Conservation (phyloP, 2,113 vertebrate genomes). For the Lagopus muta region DNA sequence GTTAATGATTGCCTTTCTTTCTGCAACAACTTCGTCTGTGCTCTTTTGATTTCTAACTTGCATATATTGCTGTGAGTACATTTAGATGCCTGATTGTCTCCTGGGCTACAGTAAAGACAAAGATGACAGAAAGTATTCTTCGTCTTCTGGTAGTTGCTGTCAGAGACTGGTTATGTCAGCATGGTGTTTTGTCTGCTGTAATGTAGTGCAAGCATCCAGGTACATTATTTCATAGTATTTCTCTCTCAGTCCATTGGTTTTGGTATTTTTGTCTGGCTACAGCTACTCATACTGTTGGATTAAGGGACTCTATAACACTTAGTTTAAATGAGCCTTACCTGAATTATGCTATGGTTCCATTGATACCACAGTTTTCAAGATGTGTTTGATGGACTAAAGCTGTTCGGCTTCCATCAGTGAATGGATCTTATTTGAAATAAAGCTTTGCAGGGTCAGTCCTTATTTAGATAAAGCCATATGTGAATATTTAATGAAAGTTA, state of each 20-base stretch:
- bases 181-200: background rate
- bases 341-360: background rate
- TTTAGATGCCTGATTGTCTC: background rate
- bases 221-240: background rate
- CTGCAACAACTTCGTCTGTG: background rate
- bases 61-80: background rate
- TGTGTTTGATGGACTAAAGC: background rate
- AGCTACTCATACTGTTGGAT: background rate
- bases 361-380: background rate
- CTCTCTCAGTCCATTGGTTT: background rate
- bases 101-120: background rate
- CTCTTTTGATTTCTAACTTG: background rate
- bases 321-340: background rate
- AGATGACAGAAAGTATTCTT: background rate
- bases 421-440: background rate
- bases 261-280: background rate
- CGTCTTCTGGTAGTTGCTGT: background rate
- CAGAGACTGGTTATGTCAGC: background rate
- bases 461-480: constrained; percentile 2
- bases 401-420: rapidly evolving
- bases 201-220: background rate
- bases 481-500: constrained; percentile 35
- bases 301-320: background rate
- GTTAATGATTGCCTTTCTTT: background rate
- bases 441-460: background rate